A percentile compares a stretch with the other conserved stretches of the same genome.
phyloP scores from a whole-genome alignment of 2,113 vertebrate species.

The Lycaon pictus region DNA sequence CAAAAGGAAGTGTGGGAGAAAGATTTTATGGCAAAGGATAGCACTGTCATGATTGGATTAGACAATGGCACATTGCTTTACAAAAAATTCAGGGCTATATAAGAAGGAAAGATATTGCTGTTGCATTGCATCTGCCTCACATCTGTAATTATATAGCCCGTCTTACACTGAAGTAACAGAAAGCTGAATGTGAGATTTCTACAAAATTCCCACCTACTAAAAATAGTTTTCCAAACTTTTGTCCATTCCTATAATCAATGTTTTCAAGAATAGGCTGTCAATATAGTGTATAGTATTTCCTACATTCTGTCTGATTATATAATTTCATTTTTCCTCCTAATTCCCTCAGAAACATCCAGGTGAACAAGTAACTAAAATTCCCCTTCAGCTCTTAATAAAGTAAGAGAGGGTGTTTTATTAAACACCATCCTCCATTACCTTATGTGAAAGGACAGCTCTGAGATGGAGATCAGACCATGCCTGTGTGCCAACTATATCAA shows the following conservation, averaged over 20 bases:
- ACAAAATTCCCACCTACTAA: neutral
- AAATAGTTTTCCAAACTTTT: neutral
- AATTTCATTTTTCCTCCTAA: neutral
- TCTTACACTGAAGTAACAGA: neutral
- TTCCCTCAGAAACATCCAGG: neutral
- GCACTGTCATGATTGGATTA: neutral
- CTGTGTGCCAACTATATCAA: neutral
- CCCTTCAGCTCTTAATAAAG: conserved; percentile 4
- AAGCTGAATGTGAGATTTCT: neutral
- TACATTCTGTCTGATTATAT: neutral
- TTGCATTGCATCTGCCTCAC: neutral
- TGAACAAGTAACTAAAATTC: conserved; percentile 47
- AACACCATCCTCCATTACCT: neutral
- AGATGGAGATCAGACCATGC: neutral
- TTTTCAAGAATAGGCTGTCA: neutral
- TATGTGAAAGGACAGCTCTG: neutral
- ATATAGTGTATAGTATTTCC: neutral
- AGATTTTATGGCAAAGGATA: neutral
- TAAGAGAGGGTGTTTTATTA: neutral
- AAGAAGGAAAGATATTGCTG: neutral
- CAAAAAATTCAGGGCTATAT: neutral
- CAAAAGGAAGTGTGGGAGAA: neutral
- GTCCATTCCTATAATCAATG: neutral
- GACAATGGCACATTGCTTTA: neutral
- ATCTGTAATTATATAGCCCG: neutral